Base-by-base conservation (phyloP, 2,888 invertebrate genomes). In the Sceliomorpha sp. region DNA sequence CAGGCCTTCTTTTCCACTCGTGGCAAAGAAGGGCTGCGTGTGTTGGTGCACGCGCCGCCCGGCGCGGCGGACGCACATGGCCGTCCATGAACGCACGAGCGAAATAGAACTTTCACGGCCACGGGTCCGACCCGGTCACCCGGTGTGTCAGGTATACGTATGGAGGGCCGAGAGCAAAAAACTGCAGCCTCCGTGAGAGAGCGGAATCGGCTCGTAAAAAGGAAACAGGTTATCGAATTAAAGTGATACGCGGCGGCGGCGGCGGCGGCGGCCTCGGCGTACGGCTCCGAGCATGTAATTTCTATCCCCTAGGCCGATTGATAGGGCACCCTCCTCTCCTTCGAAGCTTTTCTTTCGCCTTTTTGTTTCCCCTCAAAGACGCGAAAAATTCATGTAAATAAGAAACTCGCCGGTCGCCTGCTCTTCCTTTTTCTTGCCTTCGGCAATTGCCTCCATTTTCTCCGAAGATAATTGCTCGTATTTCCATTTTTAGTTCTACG, bases 151-250 rank as follows among this genome's bases (percentile, higher is more conserved):
- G 13, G 36, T 13, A 5, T 53, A 63, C 42, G 56, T 39, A 32
- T 44, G 36, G 15, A 67, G 51, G 39, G 36, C 50, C 60, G 50
- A 14, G 20, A 24, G 58, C 60, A 71, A 73, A 72, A 70, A 72
- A 72, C 32, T 47, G 51, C 44, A 60, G 55, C 44, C 71, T 71
- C 69, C 76, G 73, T 69, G 73, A 75, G 76, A 77, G 74, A 70
- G 70, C 75, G 77, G 64, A 63, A 75, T 76, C 76, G 66, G 45
- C 72, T 59, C 66, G 62, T 76, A 78, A 83, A 81, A 81, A 82
- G 75, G 75, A 81, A 85, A 82, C 85, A 79, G 84, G 83, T 84
- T 84, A 83, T 85, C 84, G 83, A 84, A 84, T 85, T 84, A 81
- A 84, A 85, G 78, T 82, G 82, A 80, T 78, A 74, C 75, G 68